Conservation (phyloP, 2,797 vertebrate genomes). For the Heterohyrax brucei region DNA sequence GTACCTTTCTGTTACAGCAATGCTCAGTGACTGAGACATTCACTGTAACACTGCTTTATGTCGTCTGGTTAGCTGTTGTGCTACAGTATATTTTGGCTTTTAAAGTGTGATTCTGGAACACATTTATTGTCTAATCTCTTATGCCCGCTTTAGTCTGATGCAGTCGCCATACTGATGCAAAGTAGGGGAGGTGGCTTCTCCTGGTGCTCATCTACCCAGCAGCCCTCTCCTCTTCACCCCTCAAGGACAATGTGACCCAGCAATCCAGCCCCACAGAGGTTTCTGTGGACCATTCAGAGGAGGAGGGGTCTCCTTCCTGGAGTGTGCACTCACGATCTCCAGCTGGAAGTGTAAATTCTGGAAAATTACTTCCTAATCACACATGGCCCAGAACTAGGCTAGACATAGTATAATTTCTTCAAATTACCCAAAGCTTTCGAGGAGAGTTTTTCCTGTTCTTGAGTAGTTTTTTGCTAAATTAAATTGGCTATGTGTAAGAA, state of each 20-base stretch:
- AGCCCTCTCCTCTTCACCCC: not conserved
- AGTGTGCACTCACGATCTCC: not conserved
- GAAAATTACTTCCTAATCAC: not conserved
- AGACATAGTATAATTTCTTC: not conserved
- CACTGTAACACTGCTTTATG: not conserved
- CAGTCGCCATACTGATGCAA: no score
- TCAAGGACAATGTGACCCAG: not conserved
- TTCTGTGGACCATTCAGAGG: not conserved
- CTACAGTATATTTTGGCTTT: not conserved
- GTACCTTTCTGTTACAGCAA: not conserved
- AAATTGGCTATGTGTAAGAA: not conserved
- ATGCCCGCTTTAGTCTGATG: rapidly evolving
- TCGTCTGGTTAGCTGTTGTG: not conserved
- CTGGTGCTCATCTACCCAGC: no score
- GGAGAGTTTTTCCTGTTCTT: not conserved
- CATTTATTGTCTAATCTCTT: not conserved
- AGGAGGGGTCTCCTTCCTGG: not conserved
- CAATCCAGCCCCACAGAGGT: not conserved
- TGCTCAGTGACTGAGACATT: not conserved
- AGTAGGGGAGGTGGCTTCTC: rapidly evolving
- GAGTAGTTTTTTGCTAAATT: not conserved
- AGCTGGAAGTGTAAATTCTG: not conserved
- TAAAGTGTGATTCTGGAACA: not conserved
- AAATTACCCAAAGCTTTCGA: not conserved
- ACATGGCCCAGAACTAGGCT: not conserved